These are phyloP conservation scores for Sipha maydis DNA, from an alignment of 2,888 invertebrate species.

Conservation along the genomic window DNA sequence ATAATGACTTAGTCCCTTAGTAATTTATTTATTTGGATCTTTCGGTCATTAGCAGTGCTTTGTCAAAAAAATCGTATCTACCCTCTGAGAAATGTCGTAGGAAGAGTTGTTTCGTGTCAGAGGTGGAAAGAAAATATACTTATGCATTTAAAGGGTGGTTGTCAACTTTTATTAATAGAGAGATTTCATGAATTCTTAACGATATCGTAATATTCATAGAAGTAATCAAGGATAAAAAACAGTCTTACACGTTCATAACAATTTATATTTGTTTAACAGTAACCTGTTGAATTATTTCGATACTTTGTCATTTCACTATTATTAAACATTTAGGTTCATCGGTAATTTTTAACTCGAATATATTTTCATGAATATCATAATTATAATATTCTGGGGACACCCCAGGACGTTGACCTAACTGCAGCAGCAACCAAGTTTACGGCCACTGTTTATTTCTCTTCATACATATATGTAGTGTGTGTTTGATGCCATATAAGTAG, in stretches of 20 bases:
- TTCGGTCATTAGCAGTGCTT: constrained; percentile 54
- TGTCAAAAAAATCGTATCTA: constrained; percentile 51
- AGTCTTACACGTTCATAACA: background rate
- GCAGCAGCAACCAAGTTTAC: constrained; percentile 38
- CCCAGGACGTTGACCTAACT: constrained; percentile 51
- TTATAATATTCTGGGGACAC: constrained; percentile 22
- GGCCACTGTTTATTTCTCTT: constrained; percentile 36
- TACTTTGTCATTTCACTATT: background rate
- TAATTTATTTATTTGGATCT: constrained; percentile 59
- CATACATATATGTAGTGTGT: background rate
- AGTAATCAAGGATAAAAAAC: constrained; percentile 5
- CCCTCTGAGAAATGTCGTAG: constrained; percentile 50
- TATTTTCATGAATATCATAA: background rate
- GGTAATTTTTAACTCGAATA: background rate
- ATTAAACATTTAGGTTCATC: background rate
- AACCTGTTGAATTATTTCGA: background rate
- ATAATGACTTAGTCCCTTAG: constrained; percentile 55
- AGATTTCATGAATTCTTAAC: constrained; percentile 32
- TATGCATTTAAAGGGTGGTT: constrained; percentile 53
- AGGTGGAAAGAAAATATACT: constrained; percentile 27
- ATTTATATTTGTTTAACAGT: background rate
- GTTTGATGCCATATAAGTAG: constrained; percentile 12
- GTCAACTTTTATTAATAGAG: constrained; percentile 57
- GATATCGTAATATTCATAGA: constrained; percentile 12
- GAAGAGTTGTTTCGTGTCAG: background rate